Percentiles rank a stretch among this genome's conserved stretches.
Evolutionary conservation across 2,797 vertebrate genomes (phyloP).

Genomic region (Acanthurus lineatus): DNA sequence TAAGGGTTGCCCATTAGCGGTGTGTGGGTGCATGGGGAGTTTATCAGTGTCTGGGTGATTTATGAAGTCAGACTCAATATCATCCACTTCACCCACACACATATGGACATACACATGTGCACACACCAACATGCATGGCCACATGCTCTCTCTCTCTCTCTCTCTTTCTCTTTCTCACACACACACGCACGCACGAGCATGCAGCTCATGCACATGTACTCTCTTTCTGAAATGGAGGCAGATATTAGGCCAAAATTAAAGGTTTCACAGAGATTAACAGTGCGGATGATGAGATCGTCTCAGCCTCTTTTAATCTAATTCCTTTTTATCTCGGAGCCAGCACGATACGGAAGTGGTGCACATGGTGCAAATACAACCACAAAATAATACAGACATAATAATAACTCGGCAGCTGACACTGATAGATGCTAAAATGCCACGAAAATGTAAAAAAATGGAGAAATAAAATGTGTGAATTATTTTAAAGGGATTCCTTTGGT

Average conservation of each 20-base stretch:
- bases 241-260: conserved; percentile 83
- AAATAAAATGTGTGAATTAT: conserved; percentile 60
- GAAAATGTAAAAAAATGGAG: not conserved
- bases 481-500: conserved; percentile 55
- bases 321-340: conserved; percentile 74
- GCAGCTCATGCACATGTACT: conserved; percentile 36
- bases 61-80: conserved; percentile 88
- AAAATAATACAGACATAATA: conserved; percentile 59
- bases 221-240: conserved; percentile 69
- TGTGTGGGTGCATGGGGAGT: conserved; percentile 87
- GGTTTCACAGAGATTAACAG: conserved; percentile 83
- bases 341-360: conserved; percentile 57
- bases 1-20: conserved; percentile 87
- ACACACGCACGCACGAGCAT: not conserved
- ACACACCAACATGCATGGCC: conserved; percentile 74
- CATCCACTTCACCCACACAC: conserved; percentile 87
- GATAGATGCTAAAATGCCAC: conserved; percentile 23
- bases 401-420: conserved; percentile 22
- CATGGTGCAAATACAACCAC: conserved; percentile 30
- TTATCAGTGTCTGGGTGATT: conserved; percentile 88
- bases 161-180: conserved; percentile 17
- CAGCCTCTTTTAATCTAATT: conserved; percentile 79
- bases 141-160: conserved; percentile 61
- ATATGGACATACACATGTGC: conserved; percentile 85
- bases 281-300: conserved; percentile 81